Evolutionary conservation across 2,888 invertebrate species (phyloP).

Genomic region (Charanyca ferruginea): DNA sequence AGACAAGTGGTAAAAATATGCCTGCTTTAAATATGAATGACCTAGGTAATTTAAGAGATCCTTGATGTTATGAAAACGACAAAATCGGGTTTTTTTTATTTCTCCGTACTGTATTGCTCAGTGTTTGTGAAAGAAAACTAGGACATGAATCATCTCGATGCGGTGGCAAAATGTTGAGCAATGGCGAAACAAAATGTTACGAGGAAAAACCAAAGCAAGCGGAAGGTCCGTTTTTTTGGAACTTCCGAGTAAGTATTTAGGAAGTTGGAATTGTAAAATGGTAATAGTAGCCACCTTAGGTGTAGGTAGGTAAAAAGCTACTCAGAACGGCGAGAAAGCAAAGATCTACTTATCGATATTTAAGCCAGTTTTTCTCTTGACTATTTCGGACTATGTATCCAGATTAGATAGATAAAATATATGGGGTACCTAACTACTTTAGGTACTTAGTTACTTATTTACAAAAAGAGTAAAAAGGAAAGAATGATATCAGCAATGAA

Average conservation of each 20-base stretch:
- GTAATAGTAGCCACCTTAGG: neutral
- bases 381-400: neutral
- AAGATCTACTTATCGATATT: neutral
- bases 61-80: slow-evolving; percentile 23
- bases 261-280: neutral
- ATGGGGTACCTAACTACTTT: no score
- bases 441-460: neutral
- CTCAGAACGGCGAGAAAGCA: neutral
- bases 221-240: neutral
- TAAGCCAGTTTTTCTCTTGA: neutral
- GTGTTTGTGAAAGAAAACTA: slow-evolving; percentile 30
- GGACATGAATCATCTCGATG: slow-evolving; percentile 38
- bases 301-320: neutral
- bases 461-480: neutral
- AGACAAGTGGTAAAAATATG: neutral
- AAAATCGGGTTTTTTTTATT: slow-evolving; percentile 24
- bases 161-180: slow-evolving; percentile 21
- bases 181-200: slow-evolving; percentile 1
- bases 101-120: slow-evolving; percentile 16
- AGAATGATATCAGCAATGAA: neutral
- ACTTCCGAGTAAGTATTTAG: neutral
- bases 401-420: neutral
- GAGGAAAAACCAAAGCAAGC: neutral
- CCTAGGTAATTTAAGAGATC: slow-evolving; percentile 32
- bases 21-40: slow-evolving; percentile 4